phyloP scores from a whole-genome alignment of 2,888 invertebrate genomes.

The Agrotis ipsilon region DNA sequence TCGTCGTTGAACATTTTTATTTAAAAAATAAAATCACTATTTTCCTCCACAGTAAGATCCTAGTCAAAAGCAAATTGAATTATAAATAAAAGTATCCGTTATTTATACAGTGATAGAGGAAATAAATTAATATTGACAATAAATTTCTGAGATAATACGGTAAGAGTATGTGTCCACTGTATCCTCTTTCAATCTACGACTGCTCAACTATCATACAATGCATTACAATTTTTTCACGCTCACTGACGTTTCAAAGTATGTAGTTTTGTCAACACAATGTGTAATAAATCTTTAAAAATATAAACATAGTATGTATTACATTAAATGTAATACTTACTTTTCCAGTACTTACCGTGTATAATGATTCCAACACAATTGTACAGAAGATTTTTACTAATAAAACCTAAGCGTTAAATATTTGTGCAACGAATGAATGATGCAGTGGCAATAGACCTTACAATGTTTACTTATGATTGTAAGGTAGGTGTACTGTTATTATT shows the following conservation, averaged over 20 bases:
- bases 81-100: background rate
- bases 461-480: background rate
- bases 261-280: constrained; percentile 50
- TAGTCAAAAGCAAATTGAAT: background rate
- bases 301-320: background rate
- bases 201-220: constrained; percentile 5
- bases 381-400: background rate
- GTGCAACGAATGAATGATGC: background rate
- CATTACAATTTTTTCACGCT: constrained; percentile 8
- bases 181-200: constrained; percentile 7
- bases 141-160: constrained; percentile 6
- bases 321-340: too few relatives aligned
- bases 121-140: constrained; percentile 26
- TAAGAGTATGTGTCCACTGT: constrained; percentile 26
- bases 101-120: constrained; percentile 29
- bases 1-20: constrained; percentile 70
- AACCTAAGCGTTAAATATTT: background rate
- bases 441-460: constrained; percentile 18
- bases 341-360: too few relatives aligned
- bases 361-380: too few relatives aligned
- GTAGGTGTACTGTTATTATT: constrained; percentile 10
- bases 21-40: background rate
- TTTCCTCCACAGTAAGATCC: background rate
- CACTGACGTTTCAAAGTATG: constrained; percentile 13
- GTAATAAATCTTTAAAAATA: constrained; percentile 30